Percentiles rank a stretch among this genome's conserved stretches.
Evolutionary conservation across 2,888 invertebrate genomes (phyloP).

Genomic region (Tipula unca): DNA sequence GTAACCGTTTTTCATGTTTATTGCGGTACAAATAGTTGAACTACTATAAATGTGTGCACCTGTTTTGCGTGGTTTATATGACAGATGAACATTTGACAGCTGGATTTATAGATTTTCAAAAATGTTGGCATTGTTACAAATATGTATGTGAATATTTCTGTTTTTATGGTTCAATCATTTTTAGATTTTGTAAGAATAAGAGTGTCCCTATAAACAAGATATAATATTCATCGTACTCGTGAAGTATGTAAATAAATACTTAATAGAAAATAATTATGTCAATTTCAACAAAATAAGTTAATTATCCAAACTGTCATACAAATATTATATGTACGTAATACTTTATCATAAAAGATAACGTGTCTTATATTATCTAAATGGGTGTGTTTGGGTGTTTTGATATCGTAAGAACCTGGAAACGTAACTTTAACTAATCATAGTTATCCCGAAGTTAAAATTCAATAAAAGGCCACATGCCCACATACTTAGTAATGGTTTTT

Average conservation of each 20-base stretch:
- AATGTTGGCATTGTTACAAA: not conserved
- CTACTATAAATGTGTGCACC: not conserved
- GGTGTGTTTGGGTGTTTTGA: not conserved
- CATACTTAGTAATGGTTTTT: not conserved
- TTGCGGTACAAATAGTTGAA: not conserved
- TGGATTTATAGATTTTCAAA: not conserved
- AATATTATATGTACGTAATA: not conserved
- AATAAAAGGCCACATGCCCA: too few relatives aligned
- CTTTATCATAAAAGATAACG: not conserved
- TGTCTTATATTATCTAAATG: not conserved
- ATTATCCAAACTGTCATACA: not conserved
- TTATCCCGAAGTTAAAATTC: not conserved
- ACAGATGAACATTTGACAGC: not conserved
- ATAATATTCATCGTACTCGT: not conserved
- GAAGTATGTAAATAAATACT: not conserved
- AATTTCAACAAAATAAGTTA: too few relatives aligned
- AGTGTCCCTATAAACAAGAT: not conserved
- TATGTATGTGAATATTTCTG: not conserved
- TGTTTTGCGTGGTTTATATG: not conserved
- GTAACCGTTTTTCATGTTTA: not conserved
- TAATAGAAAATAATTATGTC: too few relatives aligned
- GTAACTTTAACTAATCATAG: not conserved
- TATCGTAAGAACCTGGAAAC: not conserved
- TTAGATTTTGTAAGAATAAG: not conserved
- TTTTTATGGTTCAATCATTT: not conserved